Percentiles rank a stretch among this genome's conserved stretches.
These are phyloP conservation scores for Conus canariensis DNA, from an alignment of 2,888 invertebrate genomes.

Conservation along the genomic window DNA sequence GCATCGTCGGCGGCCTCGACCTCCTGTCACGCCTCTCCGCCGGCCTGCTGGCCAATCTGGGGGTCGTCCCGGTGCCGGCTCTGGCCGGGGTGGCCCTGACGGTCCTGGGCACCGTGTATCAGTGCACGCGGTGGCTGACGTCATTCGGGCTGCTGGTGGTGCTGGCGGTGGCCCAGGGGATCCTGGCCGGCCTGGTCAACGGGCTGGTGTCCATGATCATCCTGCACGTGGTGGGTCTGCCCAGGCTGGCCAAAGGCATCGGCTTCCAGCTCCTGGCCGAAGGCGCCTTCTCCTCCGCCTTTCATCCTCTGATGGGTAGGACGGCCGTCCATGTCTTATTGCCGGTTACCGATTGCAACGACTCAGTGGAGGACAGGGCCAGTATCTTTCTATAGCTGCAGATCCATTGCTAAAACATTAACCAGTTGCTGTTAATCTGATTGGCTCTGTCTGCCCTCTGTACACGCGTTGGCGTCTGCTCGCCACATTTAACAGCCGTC, in stretches of 20 bases:
- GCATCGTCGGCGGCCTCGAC: slow-evolving; percentile 19
- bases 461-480: no score
- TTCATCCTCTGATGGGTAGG: slow-evolving; percentile 25
- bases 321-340: not conserved
- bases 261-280: slow-evolving; percentile 25
- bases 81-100: slow-evolving; percentile 6
- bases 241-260: slow-evolving; percentile 18
- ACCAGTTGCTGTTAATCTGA: no score
- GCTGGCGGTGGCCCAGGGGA: slow-evolving; percentile 27
- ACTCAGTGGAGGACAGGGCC: no score
- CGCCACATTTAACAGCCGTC: no score
- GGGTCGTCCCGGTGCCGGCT: not conserved
- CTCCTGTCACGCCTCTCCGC: not conserved
- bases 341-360: no score
- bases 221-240: slow-evolving; percentile 27
- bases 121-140: slow-evolving; percentile 23
- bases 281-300: slow-evolving; percentile 20
- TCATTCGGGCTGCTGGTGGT: slow-evolving; percentile 13
- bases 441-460: no score
- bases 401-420: no score
- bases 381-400: no score
- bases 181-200: slow-evolving; percentile 26
- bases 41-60: not conserved
- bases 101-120: slow-evolving; percentile 1
- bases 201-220: not conserved